Evolutionary conservation across 2,113 vertebrate species (phyloP).

Genomic region (Thermophis baileyi): DNA sequence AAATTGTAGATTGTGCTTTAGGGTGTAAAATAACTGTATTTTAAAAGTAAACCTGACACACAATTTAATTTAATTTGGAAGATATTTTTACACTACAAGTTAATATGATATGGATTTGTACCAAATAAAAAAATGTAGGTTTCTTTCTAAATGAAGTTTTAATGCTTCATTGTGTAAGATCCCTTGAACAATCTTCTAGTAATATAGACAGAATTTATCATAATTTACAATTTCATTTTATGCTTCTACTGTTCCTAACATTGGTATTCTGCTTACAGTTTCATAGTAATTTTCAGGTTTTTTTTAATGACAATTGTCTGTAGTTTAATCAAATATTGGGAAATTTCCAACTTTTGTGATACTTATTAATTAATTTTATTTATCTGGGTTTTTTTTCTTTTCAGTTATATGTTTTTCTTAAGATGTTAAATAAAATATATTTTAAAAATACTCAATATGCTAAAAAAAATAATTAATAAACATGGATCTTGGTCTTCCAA

Average conservation of each 20-base stretch:
- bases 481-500: not conserved
- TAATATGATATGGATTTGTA: not conserved
- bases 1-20: not conserved
- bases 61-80: not conserved
- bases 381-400: not conserved
- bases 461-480: not conserved
- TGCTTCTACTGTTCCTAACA: not conserved
- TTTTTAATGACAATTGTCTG: not conserved
- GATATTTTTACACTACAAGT: not conserved
- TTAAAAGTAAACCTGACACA: not conserved
- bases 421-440: not conserved
- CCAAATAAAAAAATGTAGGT: not conserved
- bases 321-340: not conserved
- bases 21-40: not conserved
- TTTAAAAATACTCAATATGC: not conserved
- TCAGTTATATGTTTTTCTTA: not conserved
- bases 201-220: not conserved
- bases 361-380: not conserved
- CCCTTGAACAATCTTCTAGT: not conserved
- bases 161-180: not conserved
- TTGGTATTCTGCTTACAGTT: not conserved
- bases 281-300: not conserved
- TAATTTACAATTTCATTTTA: not conserved
- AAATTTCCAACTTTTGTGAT: not conserved
- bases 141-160: not conserved